Percentiles rank a stretch among this genome's conserved stretches.
Evolutionary conservation across 2,113 vertebrate species (phyloP).

Genomic region (Nymphicus hollandicus): DNA sequence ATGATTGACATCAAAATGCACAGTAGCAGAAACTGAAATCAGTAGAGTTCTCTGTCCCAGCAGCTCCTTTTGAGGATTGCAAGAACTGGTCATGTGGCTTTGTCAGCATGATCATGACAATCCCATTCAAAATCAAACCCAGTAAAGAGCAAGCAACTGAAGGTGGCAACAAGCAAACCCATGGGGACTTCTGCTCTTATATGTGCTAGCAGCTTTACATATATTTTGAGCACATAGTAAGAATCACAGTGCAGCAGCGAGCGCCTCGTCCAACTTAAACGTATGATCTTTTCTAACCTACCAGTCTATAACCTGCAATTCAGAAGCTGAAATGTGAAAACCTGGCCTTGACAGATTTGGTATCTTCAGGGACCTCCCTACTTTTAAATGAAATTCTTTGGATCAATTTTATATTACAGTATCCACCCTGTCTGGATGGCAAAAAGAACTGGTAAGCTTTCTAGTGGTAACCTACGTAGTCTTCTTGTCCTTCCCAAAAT

Average conservation of each 20-base stretch:
- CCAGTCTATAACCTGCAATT: not conserved
- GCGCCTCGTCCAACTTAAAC: not conserved
- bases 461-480: not conserved
- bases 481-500: not conserved
- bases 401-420: not conserved
- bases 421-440: not conserved
- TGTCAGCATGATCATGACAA: fast-evolving
- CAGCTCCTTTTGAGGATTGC: not conserved
- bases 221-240: not conserved
- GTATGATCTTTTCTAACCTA: not conserved
- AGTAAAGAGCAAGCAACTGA: fast-evolving
- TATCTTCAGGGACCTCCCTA: not conserved
- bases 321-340: not conserved
- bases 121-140: not conserved
- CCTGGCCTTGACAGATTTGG: not conserved
- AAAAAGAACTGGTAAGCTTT: not conserved
- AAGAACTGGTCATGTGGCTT: not conserved
- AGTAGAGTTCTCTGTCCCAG: not conserved
- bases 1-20: not conserved
- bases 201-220: not conserved
- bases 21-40: not conserved
- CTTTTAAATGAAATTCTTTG: not conserved
- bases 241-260: not conserved
- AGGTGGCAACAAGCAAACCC: not conserved
- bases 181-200: not conserved